A percentile compares a stretch with the other conserved stretches of the same genome.
Evolutionary conservation across 53 echinoderm and acorn worm species (phyloP).

Genomic region (Echinometra lucunter): DNA sequence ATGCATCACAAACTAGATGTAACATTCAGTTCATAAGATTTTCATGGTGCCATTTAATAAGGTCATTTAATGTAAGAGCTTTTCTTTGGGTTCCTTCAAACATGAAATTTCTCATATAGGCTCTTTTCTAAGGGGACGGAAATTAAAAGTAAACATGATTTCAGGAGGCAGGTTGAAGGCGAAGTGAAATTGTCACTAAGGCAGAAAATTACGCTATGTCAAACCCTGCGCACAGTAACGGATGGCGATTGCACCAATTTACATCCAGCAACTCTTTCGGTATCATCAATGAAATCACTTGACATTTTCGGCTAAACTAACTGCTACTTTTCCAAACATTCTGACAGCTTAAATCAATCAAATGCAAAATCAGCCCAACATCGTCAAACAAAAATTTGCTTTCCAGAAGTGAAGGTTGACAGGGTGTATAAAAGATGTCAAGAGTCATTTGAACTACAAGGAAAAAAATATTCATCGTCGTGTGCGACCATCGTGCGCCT

Average conservation of each 20-base stretch:
- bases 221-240: background rate
- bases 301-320: background rate
- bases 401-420: background rate
- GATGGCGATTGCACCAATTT: background rate
- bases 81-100: background rate
- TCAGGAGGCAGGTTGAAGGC: background rate
- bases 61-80: background rate
- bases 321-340: background rate
- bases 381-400: background rate
- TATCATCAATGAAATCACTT: background rate
- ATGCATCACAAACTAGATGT: background rate
- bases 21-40: background rate
- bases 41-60: slow-evolving; percentile 1
- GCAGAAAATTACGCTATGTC: background rate
- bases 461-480: too few relatives aligned
- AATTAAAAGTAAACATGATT: slow-evolving; percentile 55
- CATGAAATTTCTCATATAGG: slow-evolving; percentile 4
- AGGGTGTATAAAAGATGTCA: background rate
- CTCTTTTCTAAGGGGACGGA: slow-evolving; percentile 26
- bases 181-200: background rate
- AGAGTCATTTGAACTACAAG: too few relatives aligned
- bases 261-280: background rate
- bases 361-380: background rate
- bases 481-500: too few relatives aligned
- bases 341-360: background rate